Conservation (phyloP, 1,140 invertebrate species). For the Antheraea pernyi region DNA sequence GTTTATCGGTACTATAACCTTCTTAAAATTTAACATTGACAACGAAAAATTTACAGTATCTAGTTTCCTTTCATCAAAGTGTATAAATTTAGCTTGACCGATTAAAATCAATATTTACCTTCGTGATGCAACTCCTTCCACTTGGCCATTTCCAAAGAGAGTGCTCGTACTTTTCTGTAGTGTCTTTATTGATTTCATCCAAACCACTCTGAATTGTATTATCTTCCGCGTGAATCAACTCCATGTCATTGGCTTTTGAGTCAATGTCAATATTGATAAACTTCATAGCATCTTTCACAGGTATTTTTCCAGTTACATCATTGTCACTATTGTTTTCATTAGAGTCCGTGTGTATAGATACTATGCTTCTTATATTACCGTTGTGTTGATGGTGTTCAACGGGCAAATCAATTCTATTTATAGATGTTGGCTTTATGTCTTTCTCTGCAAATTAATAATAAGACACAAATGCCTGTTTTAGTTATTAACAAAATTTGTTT, state of each 20-base stretch:
- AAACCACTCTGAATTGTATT: slow-evolving; percentile 33
- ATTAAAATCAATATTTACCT: slow-evolving; percentile 49
- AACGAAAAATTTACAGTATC: not conserved
- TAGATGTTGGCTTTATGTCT: slow-evolving; percentile 42
- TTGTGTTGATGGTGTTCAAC: slow-evolving; percentile 71
- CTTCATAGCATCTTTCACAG: slow-evolving; percentile 24
- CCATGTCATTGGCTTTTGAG: slow-evolving; percentile 40
- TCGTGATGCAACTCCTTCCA: slow-evolving; percentile 76
- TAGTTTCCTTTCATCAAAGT: no score
- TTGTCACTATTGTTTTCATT: slow-evolving; percentile 42
- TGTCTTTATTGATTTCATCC: slow-evolving; percentile 53
- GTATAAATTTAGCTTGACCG: no score
- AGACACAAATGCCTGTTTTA: not conserved
- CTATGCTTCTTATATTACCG: slow-evolving; percentile 57
- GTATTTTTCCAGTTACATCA: slow-evolving; percentile 17
- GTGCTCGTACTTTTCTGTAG: slow-evolving; percentile 67
- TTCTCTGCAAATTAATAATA: slow-evolving; percentile 30
- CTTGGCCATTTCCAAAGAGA: slow-evolving; percentile 80
- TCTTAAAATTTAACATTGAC: no score
- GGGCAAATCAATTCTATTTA: slow-evolving; percentile 38
- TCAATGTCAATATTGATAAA: slow-evolving; percentile 43
- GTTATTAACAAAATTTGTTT: no score
- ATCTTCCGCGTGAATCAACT: slow-evolving; percentile 39
- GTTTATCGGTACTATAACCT: no score
- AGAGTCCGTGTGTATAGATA: slow-evolving; percentile 40